Conservation (phyloP, 2,888 invertebrate species). For the Mantis religiosa region DNA sequence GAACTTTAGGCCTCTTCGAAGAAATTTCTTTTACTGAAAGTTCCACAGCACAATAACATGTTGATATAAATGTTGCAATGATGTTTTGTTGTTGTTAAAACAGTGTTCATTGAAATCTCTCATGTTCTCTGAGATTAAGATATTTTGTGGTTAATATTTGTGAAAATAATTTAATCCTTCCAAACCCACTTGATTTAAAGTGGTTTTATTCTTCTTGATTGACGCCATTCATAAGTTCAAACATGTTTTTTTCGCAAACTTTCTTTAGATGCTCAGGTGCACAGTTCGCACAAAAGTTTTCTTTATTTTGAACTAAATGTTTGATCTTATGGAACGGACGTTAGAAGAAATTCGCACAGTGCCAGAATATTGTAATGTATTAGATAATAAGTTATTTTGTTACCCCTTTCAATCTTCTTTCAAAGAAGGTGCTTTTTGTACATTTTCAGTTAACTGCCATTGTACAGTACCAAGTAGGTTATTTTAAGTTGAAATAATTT, state of each 20-base stretch:
- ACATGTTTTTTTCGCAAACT: not conserved
- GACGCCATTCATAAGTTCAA: not conserved
- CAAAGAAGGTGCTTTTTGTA: slow-evolving; percentile 14
- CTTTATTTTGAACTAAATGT: not conserved
- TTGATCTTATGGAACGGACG: not conserved
- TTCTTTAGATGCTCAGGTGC: not conserved
- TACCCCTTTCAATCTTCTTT: slow-evolving; percentile 23
- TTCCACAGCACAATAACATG: not conserved
- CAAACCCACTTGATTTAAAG: not conserved
- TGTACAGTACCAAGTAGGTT: slow-evolving; percentile 19
- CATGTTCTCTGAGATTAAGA: not conserved
- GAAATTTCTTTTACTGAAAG: not conserved
- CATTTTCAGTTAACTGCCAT: slow-evolving; percentile 14
- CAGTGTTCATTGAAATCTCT: not conserved
- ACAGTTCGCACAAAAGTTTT: not conserved
- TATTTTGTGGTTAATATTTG: not conserved
- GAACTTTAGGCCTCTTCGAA: too few species aligned
- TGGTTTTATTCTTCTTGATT: not conserved
- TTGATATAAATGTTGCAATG: not conserved
- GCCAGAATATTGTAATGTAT: slow-evolving; percentile 24
- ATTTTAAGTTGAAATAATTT: slow-evolving; percentile 18
- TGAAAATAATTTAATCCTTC: not conserved
- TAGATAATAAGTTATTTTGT: slow-evolving; percentile 27
- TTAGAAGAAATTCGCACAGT: not conserved
- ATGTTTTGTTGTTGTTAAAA: not conserved